Conservation (phyloP, 2,113 vertebrate genomes). For the Colistium nudipinnis region DNA sequence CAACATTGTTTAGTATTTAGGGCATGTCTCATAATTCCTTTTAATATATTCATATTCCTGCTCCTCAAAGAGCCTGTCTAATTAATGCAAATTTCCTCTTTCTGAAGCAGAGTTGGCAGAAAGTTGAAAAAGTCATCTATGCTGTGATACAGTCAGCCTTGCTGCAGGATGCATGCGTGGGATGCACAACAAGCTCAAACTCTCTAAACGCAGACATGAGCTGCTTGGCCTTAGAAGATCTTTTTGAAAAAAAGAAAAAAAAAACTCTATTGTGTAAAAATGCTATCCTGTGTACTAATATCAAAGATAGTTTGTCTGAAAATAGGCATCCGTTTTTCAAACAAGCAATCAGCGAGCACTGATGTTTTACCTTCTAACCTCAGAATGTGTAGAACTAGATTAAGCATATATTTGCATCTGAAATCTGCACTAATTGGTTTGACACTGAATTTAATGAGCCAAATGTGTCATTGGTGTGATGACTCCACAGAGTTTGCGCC, state of each 20-base stretch:
- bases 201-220: conserved; percentile 38
- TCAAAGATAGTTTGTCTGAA: conserved; percentile 36
- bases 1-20: conserved; percentile 69
- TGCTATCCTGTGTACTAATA: conserved; percentile 44
- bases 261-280: conserved; percentile 53
- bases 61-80: conserved; percentile 73
- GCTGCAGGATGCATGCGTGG: conserved; percentile 72
- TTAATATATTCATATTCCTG: conserved; percentile 70
- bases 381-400: no score
- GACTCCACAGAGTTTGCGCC: background rate
- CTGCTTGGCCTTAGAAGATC: conserved; percentile 18
- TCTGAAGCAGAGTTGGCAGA: conserved; percentile 71
- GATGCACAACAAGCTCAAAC: conserved; percentile 66
- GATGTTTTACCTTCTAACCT: no score
- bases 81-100: conserved; percentile 81
- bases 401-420: no score
- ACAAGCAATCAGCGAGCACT: no score
- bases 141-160: conserved; percentile 71
- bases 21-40: conserved; percentile 50
- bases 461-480: background rate
- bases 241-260: conserved; percentile 58
- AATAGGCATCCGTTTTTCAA: conserved; percentile 12
- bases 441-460: conserved; percentile 50
- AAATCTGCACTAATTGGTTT: conserved; percentile 43
- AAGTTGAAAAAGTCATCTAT: conserved; percentile 79